phyloP scores from a whole-genome alignment of 2,797 vertebrate genomes.

The Phrynocephalus guinanensis region DNA sequence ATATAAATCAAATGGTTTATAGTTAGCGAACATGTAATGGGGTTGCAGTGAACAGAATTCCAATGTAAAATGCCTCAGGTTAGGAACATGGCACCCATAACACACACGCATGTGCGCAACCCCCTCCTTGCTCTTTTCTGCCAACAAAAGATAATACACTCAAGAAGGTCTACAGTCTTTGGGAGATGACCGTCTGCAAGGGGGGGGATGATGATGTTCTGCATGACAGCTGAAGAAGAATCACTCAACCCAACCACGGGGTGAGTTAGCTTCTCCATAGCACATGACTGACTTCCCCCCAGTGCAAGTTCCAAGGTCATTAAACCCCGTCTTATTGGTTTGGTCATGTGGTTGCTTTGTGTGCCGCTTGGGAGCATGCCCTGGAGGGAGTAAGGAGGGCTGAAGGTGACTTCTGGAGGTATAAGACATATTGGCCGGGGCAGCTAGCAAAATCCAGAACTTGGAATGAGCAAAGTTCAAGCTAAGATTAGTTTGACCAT shows the following conservation, averaged over 20 bases:
- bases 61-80: slow-evolving; percentile 81
- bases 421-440: not conserved
- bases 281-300: too few species aligned
- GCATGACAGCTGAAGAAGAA: not conserved
- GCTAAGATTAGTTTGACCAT: not conserved
- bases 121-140: slow-evolving; percentile 64
- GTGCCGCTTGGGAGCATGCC: slow-evolving; percentile 29
- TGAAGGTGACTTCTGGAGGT: slow-evolving; percentile 66
- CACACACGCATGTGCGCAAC: slow-evolving; percentile 59
- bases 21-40: slow-evolving; percentile 84
- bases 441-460: not conserved
- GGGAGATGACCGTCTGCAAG: not conserved
- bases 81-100: slow-evolving; percentile 78
- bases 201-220: not conserved
- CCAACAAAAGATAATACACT: slow-evolving; percentile 25
- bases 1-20: slow-evolving; percentile 89
- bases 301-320: accelerated
- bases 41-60: slow-evolving; percentile 82
- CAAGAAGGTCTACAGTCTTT: not conserved
- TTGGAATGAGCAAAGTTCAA: not conserved
- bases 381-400: slow-evolving; percentile 1
- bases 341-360: accelerated
- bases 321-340: not conserved
- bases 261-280: not conserved
- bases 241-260: not conserved